Conservation (phyloP, 2,888 invertebrate genomes). For the Temnothorax rugatulus region DNA sequence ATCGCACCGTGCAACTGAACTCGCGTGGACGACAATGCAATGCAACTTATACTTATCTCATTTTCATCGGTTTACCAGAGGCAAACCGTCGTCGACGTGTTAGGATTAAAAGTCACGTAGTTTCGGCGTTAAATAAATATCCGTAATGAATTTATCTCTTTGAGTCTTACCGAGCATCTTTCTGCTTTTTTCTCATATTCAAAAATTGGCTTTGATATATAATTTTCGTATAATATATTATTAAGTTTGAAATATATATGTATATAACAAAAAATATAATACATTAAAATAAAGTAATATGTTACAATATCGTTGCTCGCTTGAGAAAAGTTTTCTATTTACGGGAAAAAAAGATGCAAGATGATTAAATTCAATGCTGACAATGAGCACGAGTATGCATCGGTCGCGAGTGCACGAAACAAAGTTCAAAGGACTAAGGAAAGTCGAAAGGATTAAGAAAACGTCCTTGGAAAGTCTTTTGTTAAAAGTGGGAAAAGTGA, state of each 20-base stretch:
- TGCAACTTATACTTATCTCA: no score
- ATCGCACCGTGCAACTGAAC: slow-evolving; percentile 35
- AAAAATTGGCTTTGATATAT: background rate
- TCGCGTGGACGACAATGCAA: slow-evolving; percentile 34
- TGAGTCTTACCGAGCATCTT: background rate
- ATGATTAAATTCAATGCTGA: background rate
- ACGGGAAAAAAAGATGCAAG: background rate
- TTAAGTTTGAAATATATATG: background rate
- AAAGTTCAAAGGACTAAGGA: slow-evolving; percentile 21
- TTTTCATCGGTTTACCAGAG: slow-evolving; percentile 21
- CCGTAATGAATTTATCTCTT: background rate
- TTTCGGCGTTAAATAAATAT: background rate
- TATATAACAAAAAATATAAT: background rate
- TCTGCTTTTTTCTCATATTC: background rate
- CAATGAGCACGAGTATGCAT: background rate
- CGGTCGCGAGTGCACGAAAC: background rate
- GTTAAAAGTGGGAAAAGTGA: slow-evolving; percentile 31
- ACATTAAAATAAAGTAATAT: background rate
- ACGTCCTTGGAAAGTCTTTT: background rate
- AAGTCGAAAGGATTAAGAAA: slow-evolving; percentile 47
- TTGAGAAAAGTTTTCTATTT: background rate
- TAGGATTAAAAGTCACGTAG: background rate
- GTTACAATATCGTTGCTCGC: background rate
- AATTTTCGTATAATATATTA: background rate
- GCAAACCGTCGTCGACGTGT: background rate